phyloP scores from a whole-genome alignment of 2,888 invertebrate species.

The Nymphalis polychloros region DNA sequence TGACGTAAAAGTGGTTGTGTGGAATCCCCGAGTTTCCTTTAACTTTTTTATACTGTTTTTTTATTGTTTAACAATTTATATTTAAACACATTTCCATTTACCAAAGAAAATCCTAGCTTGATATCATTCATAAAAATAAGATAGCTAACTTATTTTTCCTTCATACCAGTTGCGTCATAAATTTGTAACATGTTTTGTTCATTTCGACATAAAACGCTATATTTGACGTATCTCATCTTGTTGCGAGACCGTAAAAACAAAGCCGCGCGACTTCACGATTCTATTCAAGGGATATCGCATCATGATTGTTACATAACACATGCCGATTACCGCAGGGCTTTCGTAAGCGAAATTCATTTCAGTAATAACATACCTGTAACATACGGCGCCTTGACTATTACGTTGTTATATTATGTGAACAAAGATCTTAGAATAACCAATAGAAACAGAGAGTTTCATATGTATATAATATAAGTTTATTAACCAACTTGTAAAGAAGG shows the following conservation, averaged over 20 bases:
- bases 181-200: slow-evolving; percentile 9
- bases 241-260: background rate
- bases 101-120: background rate
- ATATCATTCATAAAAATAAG: slow-evolving; percentile 10
- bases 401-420: too few relatives aligned
- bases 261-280: background rate
- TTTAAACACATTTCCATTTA: background rate
- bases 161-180: slow-evolving; percentile 4
- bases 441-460: too few relatives aligned
- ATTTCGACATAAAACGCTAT: background rate
- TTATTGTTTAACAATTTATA: too few relatives aligned
- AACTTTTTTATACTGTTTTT: too few relatives aligned
- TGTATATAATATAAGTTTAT: too few relatives aligned
- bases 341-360: too few relatives aligned
- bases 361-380: too few relatives aligned
- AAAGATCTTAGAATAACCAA: too few relatives aligned
- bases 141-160: background rate
- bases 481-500: too few relatives aligned
- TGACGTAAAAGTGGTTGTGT: too few relatives aligned
- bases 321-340: background rate
- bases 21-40: too few relatives aligned
- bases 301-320: background rate
- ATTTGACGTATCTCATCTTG: background rate
- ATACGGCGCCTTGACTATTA: too few relatives aligned
- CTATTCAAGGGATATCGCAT: background rate